Conservation (phyloP, 2,113 vertebrate genomes). For the Martes martes region DNA sequence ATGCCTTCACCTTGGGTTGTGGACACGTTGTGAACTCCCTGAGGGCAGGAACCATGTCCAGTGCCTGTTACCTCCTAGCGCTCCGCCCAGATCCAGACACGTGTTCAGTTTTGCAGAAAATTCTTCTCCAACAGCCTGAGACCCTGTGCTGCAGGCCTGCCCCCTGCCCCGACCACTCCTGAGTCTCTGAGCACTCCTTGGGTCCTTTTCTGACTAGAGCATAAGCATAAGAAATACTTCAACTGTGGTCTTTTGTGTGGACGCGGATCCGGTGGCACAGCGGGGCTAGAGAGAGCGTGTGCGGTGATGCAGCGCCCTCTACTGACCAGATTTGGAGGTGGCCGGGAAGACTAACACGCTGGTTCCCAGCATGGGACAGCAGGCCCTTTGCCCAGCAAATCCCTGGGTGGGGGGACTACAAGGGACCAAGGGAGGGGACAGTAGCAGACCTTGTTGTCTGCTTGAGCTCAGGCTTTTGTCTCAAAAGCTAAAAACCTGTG, state of each 20-base stretch:
- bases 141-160: not conserved
- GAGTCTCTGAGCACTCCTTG: not conserved
- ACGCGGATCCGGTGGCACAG: not conserved
- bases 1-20: not conserved
- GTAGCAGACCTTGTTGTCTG: not conserved
- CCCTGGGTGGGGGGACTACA: fast-evolving
- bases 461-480: not conserved
- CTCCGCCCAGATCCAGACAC: not conserved
- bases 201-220: not conserved
- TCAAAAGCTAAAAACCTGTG: not conserved
- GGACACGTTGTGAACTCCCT: not conserved
- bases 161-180: not conserved
- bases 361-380: not conserved
- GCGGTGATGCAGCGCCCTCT: conserved; percentile 65
- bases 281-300: not conserved
- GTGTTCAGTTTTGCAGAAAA: not conserved
- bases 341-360: not conserved
- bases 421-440: not conserved
- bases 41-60: not conserved
- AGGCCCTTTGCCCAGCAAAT: not conserved
- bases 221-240: not conserved
- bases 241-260: conserved; percentile 61
- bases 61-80: fast-evolving
- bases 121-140: not conserved
- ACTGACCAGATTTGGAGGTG: conserved; percentile 22